Conservation (phyloP, 1,140 invertebrate species). For the Hypothenemus hampei region DNA sequence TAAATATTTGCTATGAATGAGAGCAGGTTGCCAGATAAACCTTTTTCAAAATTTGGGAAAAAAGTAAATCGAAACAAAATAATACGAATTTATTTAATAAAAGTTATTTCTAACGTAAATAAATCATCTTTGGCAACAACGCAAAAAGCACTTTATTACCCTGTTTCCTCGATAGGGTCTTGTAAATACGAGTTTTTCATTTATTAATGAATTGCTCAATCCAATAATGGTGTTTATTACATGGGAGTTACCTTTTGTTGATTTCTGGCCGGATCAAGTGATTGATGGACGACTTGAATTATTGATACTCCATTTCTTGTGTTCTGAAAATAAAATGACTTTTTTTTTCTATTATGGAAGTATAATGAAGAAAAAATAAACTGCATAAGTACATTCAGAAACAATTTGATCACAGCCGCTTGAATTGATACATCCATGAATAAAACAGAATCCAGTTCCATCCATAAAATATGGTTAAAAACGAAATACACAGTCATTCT, state of each 20-base stretch:
- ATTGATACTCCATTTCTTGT: neutral
- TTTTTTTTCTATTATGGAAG: too few relatives aligned
- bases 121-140: constrained; percentile 4
- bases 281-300: constrained; percentile 11
- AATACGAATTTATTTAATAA: too few relatives aligned
- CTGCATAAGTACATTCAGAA: neutral
- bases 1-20: too few relatives aligned
- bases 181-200: constrained; percentile 8
- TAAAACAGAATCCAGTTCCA: too few relatives aligned
- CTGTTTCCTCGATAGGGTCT: constrained; percentile 2
- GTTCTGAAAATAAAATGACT: neutral
- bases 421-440: neutral
- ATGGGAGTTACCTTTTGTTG: neutral
- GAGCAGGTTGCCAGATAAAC: neutral
- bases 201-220: constrained; percentile 18
- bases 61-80: too few relatives aligned
- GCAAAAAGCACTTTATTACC: neutral
- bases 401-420: neutral
- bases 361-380: neutral
- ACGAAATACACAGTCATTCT: too few relatives aligned
- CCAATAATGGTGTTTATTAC: constrained; percentile 19
- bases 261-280: constrained; percentile 5
- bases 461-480: too few relatives aligned
- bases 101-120: too few relatives aligned
- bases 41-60: neutral